Percentiles rank a stretch among this genome's conserved stretches.
phyloP scores from a whole-genome alignment of 1,140 invertebrate species.

The Chlorops oryzae region DNA sequence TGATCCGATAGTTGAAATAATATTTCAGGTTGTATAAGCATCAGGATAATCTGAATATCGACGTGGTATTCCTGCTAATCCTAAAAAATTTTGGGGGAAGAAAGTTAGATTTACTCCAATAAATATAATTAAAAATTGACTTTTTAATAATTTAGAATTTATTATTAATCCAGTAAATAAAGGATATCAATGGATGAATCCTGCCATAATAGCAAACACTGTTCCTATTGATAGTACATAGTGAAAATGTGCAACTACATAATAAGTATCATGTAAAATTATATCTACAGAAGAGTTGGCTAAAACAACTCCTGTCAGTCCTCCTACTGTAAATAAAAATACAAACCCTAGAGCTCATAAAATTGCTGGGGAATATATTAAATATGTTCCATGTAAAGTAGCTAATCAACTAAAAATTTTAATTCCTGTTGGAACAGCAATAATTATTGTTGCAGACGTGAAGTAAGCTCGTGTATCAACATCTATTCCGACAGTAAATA shows the following conservation, averaged over 20 bases:
- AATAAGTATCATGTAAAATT: slow-evolving; percentile 65
- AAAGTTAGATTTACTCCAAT: slow-evolving; percentile 65
- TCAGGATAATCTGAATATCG: no score
- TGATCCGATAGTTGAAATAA: no score
- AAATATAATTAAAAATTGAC: slow-evolving; percentile 59
- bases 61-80: slow-evolving; percentile 63
- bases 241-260: slow-evolving; percentile 71
- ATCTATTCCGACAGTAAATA: slow-evolving; percentile 69
- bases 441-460: slow-evolving; percentile 67
- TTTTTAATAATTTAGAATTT: slow-evolving; percentile 54
- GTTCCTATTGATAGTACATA: slow-evolving; percentile 62
- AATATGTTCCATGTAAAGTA: slow-evolving; percentile 51
- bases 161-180: slow-evolving; percentile 56
- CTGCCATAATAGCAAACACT: slow-evolving; percentile 64
- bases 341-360: slow-evolving; percentile 65
- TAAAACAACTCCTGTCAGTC: slow-evolving; percentile 60
- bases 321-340: slow-evolving; percentile 62
- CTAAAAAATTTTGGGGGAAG: slow-evolving; percentile 70
- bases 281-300: slow-evolving; percentile 67
- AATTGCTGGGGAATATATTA: slow-evolving; percentile 52
- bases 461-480: slow-evolving; percentile 67
- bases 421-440: slow-evolving; percentile 59
- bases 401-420: slow-evolving; percentile 65
- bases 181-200: slow-evolving; percentile 61
- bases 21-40: no score